Conservation (phyloP, 2,797 vertebrate species). For the Phrynocephalus guinanensis region DNA sequence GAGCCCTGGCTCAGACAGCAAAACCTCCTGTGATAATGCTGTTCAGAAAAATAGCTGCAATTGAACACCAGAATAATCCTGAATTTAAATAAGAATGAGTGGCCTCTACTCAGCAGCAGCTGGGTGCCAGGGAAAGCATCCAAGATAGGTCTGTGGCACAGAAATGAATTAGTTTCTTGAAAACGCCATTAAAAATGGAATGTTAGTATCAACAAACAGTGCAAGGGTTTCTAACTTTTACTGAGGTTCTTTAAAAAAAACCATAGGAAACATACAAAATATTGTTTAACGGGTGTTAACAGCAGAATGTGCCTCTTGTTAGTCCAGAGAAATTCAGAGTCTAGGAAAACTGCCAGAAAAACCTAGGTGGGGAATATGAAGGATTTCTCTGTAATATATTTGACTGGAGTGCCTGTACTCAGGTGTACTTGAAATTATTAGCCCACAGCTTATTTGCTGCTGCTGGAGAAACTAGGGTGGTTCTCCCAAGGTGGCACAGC, state of each 20-base stretch:
- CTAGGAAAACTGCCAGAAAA: conserved; percentile 1
- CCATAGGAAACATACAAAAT: neutral
- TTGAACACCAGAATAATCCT: neutral
- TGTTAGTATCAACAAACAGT: conserved; percentile 5
- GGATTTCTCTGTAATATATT: conserved; percentile 7
- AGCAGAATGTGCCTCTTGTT: conserved; percentile 5
- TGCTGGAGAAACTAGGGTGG: neutral
- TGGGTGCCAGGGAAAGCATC: neutral
- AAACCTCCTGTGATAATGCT: neutral
- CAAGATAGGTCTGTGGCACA: neutral
- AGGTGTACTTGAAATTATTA: neutral
- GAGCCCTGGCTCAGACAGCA: neutral
- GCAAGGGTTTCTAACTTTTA: neutral
- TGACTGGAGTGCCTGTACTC: neutral
- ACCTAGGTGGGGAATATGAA: conserved; percentile 10
- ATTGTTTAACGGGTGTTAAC: neutral
- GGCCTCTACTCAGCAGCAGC: neutral
- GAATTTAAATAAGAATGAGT: neutral
- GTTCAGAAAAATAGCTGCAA: neutral
- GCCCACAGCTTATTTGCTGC: neutral
- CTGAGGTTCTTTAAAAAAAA: neutral
- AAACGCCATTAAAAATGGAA: conserved; percentile 13
- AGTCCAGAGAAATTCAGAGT: neutral
- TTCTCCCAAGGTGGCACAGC: neutral
- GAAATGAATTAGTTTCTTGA: neutral